phyloP scores from a whole-genome alignment of 2,888 invertebrate genomes.

The Diadegma fenestrale region DNA sequence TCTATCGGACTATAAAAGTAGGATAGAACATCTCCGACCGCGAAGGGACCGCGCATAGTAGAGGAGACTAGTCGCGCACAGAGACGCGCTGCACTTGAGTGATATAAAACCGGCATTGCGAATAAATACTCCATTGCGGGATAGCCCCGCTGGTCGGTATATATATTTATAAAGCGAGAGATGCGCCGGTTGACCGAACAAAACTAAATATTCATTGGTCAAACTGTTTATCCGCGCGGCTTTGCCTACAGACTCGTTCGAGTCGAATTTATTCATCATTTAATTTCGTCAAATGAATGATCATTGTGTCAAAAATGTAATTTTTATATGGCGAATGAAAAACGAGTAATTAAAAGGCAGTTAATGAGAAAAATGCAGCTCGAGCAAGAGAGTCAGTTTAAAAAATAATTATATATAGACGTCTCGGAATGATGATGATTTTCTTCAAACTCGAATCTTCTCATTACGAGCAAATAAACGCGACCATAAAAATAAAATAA shows the following conservation, averaged over 20 bases:
- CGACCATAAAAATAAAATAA: not conserved
- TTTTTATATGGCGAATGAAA: not conserved
- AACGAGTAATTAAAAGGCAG: not conserved
- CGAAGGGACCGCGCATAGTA: not conserved
- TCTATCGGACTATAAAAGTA: constrained; percentile 4
- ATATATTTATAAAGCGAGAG: constrained; percentile 24
- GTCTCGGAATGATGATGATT: not conserved
- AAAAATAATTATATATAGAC: not conserved
- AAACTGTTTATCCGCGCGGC: constrained; percentile 58
- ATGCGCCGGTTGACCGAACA: constrained; percentile 37
- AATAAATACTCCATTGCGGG: constrained; percentile 83
- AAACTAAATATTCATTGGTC: constrained; percentile 80
- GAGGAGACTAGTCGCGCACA: not conserved
- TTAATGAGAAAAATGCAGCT: not conserved
- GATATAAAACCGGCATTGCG: constrained; percentile 81
- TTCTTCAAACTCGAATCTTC: not conserved
- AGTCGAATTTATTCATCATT: not conserved
- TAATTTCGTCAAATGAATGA: too few relatives aligned
- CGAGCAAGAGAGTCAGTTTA: not conserved
- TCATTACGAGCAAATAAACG: not conserved
- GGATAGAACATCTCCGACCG: constrained; percentile 3
- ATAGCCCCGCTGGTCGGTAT: constrained; percentile 72
- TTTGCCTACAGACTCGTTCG: too few relatives aligned
- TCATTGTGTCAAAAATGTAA: not conserved
- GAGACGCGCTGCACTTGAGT: constrained; percentile 69